These are phyloP conservation scores for Mastigias papua DNA, from an alignment of 30 jellyfish, hydroid and myxozoan genomes.

Conservation along the genomic window DNA sequence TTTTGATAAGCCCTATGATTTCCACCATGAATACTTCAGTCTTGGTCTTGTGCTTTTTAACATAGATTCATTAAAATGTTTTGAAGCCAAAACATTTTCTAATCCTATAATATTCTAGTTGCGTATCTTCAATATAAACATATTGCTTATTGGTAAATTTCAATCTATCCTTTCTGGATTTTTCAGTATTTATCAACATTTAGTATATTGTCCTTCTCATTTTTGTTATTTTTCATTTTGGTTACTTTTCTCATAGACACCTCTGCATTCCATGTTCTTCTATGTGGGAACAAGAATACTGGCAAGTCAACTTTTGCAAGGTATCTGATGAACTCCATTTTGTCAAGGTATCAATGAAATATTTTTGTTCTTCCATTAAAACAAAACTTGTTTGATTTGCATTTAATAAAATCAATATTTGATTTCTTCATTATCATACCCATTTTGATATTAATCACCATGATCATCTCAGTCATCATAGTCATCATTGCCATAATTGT, in stretches of 20 bases:
- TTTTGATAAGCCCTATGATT: too few species aligned
- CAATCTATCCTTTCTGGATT: too few species aligned
- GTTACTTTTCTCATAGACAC: background rate
- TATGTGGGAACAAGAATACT: conserved; percentile 90
- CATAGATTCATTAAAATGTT: too few species aligned
- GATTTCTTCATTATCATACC: background rate
- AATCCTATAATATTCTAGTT: too few species aligned
- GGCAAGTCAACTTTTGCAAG: conserved; percentile 91
- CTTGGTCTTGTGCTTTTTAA: too few species aligned
- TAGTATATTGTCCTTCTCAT: too few species aligned
- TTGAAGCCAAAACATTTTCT: too few species aligned
- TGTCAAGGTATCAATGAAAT: conserved; percentile 49
- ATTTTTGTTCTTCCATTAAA: background rate
- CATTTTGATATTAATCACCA: background rate
- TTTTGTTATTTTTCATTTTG: background rate
- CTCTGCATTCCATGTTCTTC: conserved; percentile 31
- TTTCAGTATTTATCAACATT: too few species aligned
- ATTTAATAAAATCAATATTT: too few species aligned
- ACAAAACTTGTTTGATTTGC: background rate
- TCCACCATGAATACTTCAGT: too few species aligned
- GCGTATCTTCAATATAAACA: too few species aligned
- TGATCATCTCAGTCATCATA: background rate
- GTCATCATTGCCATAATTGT: background rate
- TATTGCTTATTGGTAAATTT: too few species aligned
- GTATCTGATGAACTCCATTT: conserved; percentile 56